A percentile compares a stretch with the other conserved stretches of the same genome.
Conservation (phyloP, 2,113 vertebrate genomes). For the Caloenas nicobarica region DNA sequence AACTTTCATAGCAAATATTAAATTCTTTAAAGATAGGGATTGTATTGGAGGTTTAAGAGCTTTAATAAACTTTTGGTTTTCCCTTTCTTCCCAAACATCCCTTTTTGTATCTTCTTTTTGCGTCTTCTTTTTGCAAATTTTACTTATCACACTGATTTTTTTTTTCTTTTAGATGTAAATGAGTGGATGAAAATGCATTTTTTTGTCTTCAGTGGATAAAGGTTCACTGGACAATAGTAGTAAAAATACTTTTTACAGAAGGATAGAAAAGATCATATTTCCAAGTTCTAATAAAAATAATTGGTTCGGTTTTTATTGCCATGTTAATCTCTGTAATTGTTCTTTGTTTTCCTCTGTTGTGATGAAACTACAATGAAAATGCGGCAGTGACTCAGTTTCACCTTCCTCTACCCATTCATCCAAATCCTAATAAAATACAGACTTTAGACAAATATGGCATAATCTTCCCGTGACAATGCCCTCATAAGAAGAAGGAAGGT, state of each 20-base stretch:
- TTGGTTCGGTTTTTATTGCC: background rate
- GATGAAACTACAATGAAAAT: background rate
- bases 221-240: background rate
- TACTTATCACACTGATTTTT: background rate
- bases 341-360: background rate
- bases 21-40: background rate
- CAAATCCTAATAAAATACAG: background rate
- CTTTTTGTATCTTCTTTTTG: background rate
- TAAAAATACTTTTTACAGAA: background rate
- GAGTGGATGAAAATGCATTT: background rate
- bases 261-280: background rate
- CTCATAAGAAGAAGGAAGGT: background rate
- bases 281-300: background rate
- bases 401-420: background rate
- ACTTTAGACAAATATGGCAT: background rate
- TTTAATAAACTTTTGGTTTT: background rate
- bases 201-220: background rate
- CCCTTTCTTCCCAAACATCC: background rate
- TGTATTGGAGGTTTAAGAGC: background rate
- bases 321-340: background rate
- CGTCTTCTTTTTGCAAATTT: background rate
- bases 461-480: background rate
- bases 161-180: background rate
- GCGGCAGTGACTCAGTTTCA: background rate
- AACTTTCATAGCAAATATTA: background rate